Conservation (phyloP, 2,888 invertebrate genomes). For the Eupithecia inturbata region DNA sequence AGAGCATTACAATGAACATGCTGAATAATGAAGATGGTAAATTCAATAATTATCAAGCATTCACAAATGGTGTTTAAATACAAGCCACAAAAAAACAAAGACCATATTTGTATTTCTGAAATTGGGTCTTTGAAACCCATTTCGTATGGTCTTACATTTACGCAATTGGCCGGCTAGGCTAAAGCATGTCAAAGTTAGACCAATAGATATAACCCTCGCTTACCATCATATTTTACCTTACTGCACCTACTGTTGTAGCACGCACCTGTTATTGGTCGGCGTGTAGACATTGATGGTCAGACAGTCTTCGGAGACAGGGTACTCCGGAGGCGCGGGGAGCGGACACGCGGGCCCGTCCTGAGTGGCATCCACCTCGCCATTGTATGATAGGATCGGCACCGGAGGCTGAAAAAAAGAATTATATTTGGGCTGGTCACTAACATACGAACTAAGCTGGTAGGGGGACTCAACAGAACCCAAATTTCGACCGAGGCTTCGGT, state of each 20-base stretch:
- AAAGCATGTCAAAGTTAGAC: no score
- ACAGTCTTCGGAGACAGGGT: constrained; percentile 85
- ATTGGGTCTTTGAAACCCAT: no score
- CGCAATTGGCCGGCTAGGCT: no score
- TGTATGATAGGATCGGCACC: constrained; percentile 76
- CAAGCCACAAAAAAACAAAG: no score
- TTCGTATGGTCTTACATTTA: no score
- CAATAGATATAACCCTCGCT: neutral
- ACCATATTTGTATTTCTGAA: no score
- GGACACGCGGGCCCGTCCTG: constrained; percentile 85
- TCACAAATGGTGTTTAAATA: no score
- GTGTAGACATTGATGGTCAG: constrained; percentile 86
- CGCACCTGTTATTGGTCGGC: constrained; percentile 50
- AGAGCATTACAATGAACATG: neutral
- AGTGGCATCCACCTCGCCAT: constrained; percentile 81
- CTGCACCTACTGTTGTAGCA: neutral
- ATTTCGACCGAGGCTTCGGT: neutral
- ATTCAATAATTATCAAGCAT: no score
- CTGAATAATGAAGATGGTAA: neutral
- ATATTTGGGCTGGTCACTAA: neutral
- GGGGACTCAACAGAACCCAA: neutral
- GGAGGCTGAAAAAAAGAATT: constrained; percentile 70
- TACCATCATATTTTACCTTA: neutral
- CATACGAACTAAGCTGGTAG: neutral
- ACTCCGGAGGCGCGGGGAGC: constrained; percentile 62